Evolutionary conservation across 2,888 invertebrate species (phyloP).

Genomic region (Hydroisotoma schaefferi): DNA sequence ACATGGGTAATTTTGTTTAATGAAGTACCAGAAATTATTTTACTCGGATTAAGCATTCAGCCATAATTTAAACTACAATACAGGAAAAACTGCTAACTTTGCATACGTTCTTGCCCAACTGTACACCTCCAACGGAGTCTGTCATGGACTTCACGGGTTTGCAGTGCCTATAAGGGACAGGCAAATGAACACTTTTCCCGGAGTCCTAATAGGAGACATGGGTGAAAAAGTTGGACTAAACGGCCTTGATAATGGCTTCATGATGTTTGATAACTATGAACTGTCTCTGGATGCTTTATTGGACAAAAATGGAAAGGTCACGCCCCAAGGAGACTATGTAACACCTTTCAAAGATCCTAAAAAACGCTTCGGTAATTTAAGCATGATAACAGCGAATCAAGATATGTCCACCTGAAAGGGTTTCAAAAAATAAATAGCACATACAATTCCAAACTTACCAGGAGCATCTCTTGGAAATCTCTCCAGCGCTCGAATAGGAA

Average conservation of each 20-base stretch:
- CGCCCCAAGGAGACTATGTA: constrained; percentile 77
- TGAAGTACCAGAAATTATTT: neutral
- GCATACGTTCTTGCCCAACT: constrained; percentile 85
- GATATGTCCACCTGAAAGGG: neutral
- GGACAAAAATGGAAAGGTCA: constrained; percentile 85
- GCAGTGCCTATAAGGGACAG: constrained; percentile 78
- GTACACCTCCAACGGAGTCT: constrained; percentile 69
- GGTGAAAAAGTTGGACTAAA: constrained; percentile 92
- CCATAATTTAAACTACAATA: constrained; percentile 3
- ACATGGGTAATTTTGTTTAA: constrained; percentile 62
- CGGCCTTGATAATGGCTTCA: constrained; percentile 58
- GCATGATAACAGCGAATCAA: neutral
- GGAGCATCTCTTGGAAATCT: constrained; percentile 44
- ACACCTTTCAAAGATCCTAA: constrained; percentile 86
- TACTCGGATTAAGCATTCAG: no score
- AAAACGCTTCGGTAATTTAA: constrained; percentile 67
- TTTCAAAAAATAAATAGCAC: neutral
- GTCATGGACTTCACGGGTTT: constrained; percentile 85
- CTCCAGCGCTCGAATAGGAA: constrained; percentile 34
- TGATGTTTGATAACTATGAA: constrained; percentile 77
- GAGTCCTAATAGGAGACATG: constrained; percentile 79
- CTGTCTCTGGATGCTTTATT: constrained; percentile 80
- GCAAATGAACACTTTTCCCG: constrained; percentile 68
- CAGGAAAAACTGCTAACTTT: constrained; percentile 78
- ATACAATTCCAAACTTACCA: no score